Base-by-base conservation (phyloP, 2,888 invertebrate species). In the Epistrophe grossulariae region DNA sequence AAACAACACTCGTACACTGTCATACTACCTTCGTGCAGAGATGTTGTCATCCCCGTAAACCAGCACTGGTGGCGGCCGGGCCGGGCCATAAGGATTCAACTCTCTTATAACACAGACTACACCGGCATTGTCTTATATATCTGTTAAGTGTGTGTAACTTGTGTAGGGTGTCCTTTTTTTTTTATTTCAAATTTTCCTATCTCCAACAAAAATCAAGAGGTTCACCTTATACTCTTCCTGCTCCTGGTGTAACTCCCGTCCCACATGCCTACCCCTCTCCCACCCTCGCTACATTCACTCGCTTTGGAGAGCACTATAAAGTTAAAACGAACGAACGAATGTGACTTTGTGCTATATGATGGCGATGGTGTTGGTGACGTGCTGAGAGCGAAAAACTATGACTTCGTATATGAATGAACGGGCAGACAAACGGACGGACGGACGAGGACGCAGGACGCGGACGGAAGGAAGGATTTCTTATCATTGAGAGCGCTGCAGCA, bases 181-280 rank as follows among this genome's bases (percentile, higher is more conserved):
- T 76, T 59, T 87, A 83, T 79, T 76, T 24, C 24, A 24, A 87
- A 87, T 83, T 83, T 79, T 87, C 83, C 87, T 87, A 87, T 87
- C 87, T 87, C 79, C 79, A 87, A 83, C 87, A 87, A 83, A 87
- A 87, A 87, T 87, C 87, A 87, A 87, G 87, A 87, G 70, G 83
- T 83, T 73, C 76, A 72, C 55, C 85, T 71, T 71, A 43, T 45
- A 31, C 15, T 15, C 40, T 68, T 24, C 74, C 70, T 19, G 11
- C 59, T 52, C 55, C 60, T 15, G 38, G 10, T 48, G 19, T 24
- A 40, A 40, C 15, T 3, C 62, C n/a, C 9, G 24, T 19, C 6
- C 38, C 35, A n/a, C n/a, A n/a, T n/a, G n/a, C n/a, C n/a, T n/a
- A n/a, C n/a, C n/a, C n/a, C n/a, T n/a, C n/a, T n/a, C n/a, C n/a